Conservation (phyloP, 1,140 invertebrate species). For the Zeugodacus cucurbitae region DNA sequence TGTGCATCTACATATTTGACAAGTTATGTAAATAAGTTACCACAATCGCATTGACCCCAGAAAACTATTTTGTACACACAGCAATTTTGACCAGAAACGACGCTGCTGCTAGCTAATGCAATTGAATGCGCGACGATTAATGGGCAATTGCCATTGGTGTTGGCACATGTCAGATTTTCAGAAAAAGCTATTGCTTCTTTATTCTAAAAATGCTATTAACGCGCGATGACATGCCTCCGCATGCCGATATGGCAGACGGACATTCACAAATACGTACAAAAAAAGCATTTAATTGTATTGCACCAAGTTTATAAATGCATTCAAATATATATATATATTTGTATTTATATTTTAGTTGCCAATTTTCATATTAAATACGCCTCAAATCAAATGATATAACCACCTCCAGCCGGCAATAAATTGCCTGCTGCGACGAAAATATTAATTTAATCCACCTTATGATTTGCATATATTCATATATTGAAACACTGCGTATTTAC, state of each 20-base stretch:
- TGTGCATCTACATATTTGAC: constrained; percentile 9
- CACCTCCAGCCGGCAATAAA: not conserved
- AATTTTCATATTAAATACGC: not conserved
- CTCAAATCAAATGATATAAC: not conserved
- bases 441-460: not conserved
- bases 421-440: too few relatives aligned
- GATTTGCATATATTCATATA: not conserved
- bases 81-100: constrained; percentile 4
- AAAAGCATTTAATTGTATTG: not conserved
- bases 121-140: constrained; percentile 41
- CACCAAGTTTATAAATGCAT: not conserved
- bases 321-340: not conserved
- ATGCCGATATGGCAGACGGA: not conserved
- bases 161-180: constrained; percentile 46
- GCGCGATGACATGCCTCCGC: not conserved
- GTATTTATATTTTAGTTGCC: not conserved
- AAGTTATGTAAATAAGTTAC: constrained; percentile 38
- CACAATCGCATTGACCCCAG: constrained; percentile 17
- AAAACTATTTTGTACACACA: not conserved
- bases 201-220: constrained; percentile 6
- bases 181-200: constrained; percentile 33
- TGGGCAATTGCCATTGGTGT: constrained; percentile 43
- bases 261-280: too few relatives aligned
- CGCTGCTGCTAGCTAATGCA: not conserved
- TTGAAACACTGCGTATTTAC: not conserved